phyloP scores from a whole-genome alignment of 2,888 invertebrate genomes.

The Ectobius pallidus region DNA sequence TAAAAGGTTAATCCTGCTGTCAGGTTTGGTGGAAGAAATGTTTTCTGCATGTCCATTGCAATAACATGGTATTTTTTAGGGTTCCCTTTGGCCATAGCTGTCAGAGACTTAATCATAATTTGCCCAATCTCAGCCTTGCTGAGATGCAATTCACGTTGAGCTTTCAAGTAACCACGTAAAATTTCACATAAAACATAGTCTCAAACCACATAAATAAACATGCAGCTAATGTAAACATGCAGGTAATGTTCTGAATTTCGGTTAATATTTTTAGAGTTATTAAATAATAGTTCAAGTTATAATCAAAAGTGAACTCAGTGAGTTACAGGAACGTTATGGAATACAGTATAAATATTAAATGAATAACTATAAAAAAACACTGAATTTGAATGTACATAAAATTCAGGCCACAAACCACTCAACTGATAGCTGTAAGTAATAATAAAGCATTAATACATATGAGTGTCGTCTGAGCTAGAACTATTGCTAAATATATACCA shows the following conservation, averaged over 20 bases:
- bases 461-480: background rate
- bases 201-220: background rate
- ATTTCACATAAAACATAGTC: background rate
- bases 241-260: background rate
- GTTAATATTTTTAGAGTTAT: slow-evolving; percentile 4
- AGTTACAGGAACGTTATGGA: background rate
- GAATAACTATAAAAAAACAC: background rate
- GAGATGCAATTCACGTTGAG: too few species aligned
- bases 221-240: too few species aligned
- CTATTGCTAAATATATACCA: background rate
- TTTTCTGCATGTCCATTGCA: slow-evolving; percentile 33
- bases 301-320: background rate
- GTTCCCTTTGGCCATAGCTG: background rate
- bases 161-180: background rate
- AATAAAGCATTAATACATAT: background rate
- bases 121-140: too few species aligned
- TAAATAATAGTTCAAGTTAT: background rate
- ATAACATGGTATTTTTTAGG: background rate
- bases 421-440: background rate
- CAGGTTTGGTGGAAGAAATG: slow-evolving; percentile 31
- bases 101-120: too few species aligned
- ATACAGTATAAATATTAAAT: background rate
- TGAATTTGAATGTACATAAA: too few species aligned
- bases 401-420: background rate
- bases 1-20: slow-evolving; percentile 32